These are phyloP conservation scores for Eubasilissa regina DNA, from an alignment of 1,140 invertebrate genomes.

Conservation along the genomic window DNA sequence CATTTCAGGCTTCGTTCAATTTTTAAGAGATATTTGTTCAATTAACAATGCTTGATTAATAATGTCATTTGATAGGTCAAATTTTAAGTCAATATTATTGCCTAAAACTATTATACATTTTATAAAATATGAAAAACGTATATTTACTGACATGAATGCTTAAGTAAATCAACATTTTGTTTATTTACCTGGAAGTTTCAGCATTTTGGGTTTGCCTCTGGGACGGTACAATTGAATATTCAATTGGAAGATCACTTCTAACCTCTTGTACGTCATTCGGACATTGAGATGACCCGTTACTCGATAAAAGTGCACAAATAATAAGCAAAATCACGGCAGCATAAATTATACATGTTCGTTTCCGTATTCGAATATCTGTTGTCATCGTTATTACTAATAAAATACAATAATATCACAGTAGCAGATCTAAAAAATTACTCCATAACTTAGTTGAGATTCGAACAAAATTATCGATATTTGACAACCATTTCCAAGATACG, in stretches of 20 bases:
- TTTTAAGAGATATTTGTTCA: too few relatives aligned
- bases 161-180: not conserved
- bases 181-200: constrained; percentile 35
- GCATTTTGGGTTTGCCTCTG: constrained; percentile 38
- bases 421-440: constrained; percentile 37
- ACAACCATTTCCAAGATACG: constrained; percentile 29
- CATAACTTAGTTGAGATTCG: constrained; percentile 30
- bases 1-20: too few relatives aligned
- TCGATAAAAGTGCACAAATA: constrained; percentile 53
- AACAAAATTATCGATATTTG: constrained; percentile 39
- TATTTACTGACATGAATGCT: constrained; percentile 6
- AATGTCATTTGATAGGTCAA: not conserved
- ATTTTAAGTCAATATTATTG: constrained; percentile 25
- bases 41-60: too few relatives aligned
- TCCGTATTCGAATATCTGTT: constrained; percentile 54
- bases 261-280: constrained; percentile 63
- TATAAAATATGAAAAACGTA: constrained; percentile 22
- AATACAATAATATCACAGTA: constrained; percentile 44
- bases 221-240: constrained; percentile 91
- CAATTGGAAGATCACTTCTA: constrained; percentile 73
- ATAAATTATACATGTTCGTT: constrained; percentile 49
- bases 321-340: constrained; percentile 38
- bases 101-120: not conserved
- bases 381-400: constrained; percentile 45
- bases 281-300: constrained; percentile 52